Evolutionary conservation across 1,140 invertebrate genomes (phyloP).

Genomic region (Sesamia nonagrioides): DNA sequence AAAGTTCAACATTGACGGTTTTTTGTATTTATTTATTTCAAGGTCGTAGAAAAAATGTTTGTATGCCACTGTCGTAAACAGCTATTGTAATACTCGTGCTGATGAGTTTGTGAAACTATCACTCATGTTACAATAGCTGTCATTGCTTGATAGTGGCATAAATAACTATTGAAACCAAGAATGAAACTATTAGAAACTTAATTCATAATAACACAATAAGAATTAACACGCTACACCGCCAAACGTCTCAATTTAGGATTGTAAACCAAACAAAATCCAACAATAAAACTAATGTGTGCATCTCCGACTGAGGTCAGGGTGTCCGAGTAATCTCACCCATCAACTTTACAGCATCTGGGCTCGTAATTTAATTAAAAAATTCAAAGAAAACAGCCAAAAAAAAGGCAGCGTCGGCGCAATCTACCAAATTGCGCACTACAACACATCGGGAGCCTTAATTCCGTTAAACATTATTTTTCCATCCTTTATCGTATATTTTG

Average conservation of each 20-base stretch:
- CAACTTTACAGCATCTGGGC: slow-evolving; percentile 76
- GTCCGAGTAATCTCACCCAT: slow-evolving; percentile 58
- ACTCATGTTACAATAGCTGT: too few species aligned
- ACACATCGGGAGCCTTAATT: slow-evolving; percentile 79
- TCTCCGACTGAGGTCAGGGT: slow-evolving; percentile 37
- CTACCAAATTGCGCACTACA: slow-evolving; percentile 78
- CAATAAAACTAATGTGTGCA: slow-evolving; percentile 48
- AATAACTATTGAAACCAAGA: too few species aligned
- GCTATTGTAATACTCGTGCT: too few species aligned
- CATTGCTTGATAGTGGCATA: too few species aligned
- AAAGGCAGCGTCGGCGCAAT: slow-evolving; percentile 71
- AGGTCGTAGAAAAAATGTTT: too few species aligned
- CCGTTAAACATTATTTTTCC: slow-evolving; percentile 82
- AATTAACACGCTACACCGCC: slow-evolving; percentile 2
- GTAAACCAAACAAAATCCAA: slow-evolving; percentile 39
- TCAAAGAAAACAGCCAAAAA: slow-evolving; percentile 79
- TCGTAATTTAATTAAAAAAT: slow-evolving; percentile 87
- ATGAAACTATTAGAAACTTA: background rate
- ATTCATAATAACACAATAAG: slow-evolving; percentile 5
- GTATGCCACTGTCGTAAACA: too few species aligned
- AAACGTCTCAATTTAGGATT: slow-evolving; percentile 43
- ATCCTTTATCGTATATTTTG: slow-evolving; percentile 82
- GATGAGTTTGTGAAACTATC: too few species aligned
- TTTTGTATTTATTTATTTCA: too few species aligned
- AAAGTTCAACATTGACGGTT: too few species aligned